These are phyloP conservation scores for Uria aalge DNA, from an alignment of 2,113 vertebrate species.

Conservation along the genomic window DNA sequence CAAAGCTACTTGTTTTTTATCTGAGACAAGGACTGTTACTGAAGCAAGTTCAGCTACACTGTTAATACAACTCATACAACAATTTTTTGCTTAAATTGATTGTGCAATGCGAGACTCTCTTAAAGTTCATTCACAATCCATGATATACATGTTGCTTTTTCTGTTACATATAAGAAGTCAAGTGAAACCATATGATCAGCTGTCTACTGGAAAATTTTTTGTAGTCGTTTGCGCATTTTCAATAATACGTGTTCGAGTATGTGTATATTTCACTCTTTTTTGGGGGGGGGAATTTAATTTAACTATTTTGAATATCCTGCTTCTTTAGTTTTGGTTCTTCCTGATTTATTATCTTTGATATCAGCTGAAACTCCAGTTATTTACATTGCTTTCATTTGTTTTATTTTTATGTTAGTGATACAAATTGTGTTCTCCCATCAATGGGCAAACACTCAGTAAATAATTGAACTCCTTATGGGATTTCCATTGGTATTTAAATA, in stretches of 20 bases:
- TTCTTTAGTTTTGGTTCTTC: background rate
- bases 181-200: background rate
- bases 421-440: background rate
- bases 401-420: background rate
- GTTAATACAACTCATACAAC: background rate
- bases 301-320: background rate
- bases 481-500: conserved; percentile 6
- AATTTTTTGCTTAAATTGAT: background rate
- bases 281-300: background rate
- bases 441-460: background rate
- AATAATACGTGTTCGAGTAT: background rate
- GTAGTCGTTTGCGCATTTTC: background rate
- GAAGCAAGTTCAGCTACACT: background rate
- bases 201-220: background rate
- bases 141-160: background rate
- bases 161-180: background rate
- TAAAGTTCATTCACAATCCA: background rate
- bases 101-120: background rate
- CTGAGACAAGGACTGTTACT: background rate
- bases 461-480: background rate
- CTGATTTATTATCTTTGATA: background rate
- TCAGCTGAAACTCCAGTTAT: background rate
- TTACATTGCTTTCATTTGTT: background rate
- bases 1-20: background rate
- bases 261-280: background rate